Evolutionary conservation across 2,113 vertebrate genomes (phyloP).

Genomic region (Podarcis muralis): DNA sequence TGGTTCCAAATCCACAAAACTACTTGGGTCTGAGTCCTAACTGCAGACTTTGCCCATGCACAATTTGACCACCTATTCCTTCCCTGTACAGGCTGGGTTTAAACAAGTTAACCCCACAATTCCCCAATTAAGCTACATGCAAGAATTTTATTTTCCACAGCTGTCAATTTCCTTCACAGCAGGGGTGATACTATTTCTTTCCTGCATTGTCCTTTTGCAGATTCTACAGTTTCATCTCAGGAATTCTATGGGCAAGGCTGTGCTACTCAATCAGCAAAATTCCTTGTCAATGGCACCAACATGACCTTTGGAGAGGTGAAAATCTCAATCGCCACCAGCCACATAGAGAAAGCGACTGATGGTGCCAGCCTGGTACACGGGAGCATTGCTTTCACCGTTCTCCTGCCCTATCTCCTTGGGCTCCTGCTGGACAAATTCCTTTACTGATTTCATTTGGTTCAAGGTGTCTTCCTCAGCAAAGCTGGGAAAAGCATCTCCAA

Average conservation of each 20-base stretch:
- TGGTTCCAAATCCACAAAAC: no score
- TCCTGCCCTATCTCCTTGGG: neutral
- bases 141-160: no score
- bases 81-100: no score
- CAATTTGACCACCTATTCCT: no score
- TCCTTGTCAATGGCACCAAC: fast-evolving
- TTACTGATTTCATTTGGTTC: neutral
- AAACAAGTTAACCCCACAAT: no score
- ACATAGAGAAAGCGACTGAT: neutral
- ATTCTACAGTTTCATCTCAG: fast-evolving
- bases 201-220: neutral
- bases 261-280: neutral
- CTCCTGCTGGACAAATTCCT: neutral
- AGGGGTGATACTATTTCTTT: neutral
- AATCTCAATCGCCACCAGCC: fast-evolving
- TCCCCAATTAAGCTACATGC: no score
- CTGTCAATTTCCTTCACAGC: no score
- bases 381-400: neutral
- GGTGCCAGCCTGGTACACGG: neutral
- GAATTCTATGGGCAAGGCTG: neutral
- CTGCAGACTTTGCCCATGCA: no score
- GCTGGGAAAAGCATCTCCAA: neutral
- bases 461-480: neutral
- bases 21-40: no score
- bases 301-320: fast-evolving